Conservation (phyloP, 2,797 vertebrate genomes). For the Neomorphus geoffroyi region DNA sequence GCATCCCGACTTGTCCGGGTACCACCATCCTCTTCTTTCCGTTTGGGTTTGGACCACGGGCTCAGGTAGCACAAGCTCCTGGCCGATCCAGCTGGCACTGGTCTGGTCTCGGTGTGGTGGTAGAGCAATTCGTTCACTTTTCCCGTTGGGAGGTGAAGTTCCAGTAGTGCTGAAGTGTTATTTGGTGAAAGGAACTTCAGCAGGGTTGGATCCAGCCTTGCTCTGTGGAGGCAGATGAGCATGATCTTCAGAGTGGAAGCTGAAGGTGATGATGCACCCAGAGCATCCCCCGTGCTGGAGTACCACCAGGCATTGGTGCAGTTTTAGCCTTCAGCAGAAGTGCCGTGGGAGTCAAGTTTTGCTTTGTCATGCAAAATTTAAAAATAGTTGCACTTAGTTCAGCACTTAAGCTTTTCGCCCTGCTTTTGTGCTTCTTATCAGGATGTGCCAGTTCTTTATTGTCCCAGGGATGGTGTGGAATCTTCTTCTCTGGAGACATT, state of each 20-base stretch:
- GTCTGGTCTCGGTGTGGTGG: neutral
- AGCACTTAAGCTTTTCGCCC: neutral
- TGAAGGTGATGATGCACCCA: neutral
- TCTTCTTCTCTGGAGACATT: no score
- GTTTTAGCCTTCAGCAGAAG: neutral
- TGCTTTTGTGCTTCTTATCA: neutral
- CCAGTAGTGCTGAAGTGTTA: neutral
- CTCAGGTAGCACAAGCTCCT: rapidly evolving
- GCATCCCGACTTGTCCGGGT: neutral
- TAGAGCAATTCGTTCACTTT: rapidly evolving
- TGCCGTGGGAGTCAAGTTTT: neutral
- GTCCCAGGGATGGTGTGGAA: no score
- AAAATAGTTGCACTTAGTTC: conserved; percentile 16
- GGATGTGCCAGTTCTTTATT: rapidly evolving
- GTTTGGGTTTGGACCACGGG: rapidly evolving
- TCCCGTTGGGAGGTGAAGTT: neutral
- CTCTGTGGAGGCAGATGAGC: neutral
- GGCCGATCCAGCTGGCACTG: rapidly evolving
- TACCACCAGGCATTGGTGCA: neutral
- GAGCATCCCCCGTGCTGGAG: neutral
- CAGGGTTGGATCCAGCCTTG: neutral
- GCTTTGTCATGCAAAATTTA: conserved; percentile 17
- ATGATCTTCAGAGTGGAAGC: neutral
- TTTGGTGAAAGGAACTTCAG: neutral
- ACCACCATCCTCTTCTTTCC: neutral